Conservation (phyloP, 2,113 vertebrate species). For the Hypanus sabinus region DNA sequence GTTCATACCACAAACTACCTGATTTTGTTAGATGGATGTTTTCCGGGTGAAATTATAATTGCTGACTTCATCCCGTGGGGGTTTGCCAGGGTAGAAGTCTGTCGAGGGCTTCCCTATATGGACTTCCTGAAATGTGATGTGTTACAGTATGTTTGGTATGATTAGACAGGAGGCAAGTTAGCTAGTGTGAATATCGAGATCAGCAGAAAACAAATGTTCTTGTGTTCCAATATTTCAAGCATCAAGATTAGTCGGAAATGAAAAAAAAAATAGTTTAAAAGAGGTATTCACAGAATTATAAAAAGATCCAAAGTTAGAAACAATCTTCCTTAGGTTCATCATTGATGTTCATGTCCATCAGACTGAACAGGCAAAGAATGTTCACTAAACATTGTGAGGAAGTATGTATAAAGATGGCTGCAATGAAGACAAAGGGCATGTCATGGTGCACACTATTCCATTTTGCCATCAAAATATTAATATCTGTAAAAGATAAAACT, state of each 20-base stretch:
- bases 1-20: background rate
- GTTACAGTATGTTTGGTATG: background rate
- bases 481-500: background rate
- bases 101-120: background rate
- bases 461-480: background rate
- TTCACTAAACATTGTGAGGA: background rate
- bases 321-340: no score
- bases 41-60: background rate
- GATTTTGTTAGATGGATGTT: background rate
- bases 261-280: background rate
- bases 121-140: background rate
- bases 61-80: background rate
- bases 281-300: background rate
- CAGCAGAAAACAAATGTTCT: background rate
- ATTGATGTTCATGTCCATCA: background rate
- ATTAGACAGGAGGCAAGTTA: background rate
- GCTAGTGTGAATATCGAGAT: background rate
- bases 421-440: background rate
- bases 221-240: background rate
- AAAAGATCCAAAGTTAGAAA: background rate
- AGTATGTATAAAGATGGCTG: background rate
- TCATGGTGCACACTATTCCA: background rate
- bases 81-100: background rate
- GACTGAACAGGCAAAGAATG: no score
- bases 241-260: background rate